Percentiles rank a stretch among this genome's conserved stretches.
Conservation (phyloP, 1,140 invertebrate species). For the Onthophagus taurus region DNA sequence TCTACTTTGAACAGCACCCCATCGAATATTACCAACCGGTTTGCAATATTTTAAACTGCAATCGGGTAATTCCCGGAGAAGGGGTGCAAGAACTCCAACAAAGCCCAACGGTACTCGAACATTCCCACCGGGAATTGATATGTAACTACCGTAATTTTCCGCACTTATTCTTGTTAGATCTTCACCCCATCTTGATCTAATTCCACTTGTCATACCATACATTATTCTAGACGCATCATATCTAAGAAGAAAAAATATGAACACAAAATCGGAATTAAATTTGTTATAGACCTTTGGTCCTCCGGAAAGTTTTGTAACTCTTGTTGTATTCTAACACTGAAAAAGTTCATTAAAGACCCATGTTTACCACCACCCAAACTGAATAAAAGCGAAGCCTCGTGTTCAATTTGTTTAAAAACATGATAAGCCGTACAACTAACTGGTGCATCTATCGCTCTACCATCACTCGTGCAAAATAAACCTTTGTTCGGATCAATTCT, state of each 20-base stretch:
- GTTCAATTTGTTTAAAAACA: conserved; percentile 52
- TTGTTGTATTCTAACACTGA: conserved; percentile 53
- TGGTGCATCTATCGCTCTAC: conserved; percentile 50
- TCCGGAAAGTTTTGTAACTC: conserved; percentile 57
- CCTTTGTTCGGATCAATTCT: conserved; percentile 42
- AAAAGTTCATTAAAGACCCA: conserved; percentile 51
- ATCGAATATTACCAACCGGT: conserved; percentile 50
- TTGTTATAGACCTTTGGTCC: conserved; percentile 48
- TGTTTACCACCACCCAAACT: conserved; percentile 49
- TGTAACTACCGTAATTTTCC: conserved; percentile 54
- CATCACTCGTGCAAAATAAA: conserved; percentile 56
- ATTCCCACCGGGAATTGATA: conserved; percentile 56
- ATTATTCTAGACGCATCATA: conserved; percentile 56
- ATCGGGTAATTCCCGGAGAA: conserved; percentile 49
- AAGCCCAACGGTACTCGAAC: conserved; percentile 53
- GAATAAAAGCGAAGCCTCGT: conserved; percentile 51
- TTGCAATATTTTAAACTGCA: conserved; percentile 50
- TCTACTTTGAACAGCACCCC: conserved; percentile 45
- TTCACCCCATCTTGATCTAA: conserved; percentile 50
- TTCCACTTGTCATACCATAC: conserved; percentile 51
- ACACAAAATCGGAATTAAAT: neutral
- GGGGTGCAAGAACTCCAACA: conserved; percentile 51
- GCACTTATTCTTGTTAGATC: conserved; percentile 54
- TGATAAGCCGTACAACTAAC: conserved; percentile 52
- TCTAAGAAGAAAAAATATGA: no score